phyloP scores from a whole-genome alignment of 2,797 vertebrate genomes.

The Poeciliopsis presidionis region DNA sequence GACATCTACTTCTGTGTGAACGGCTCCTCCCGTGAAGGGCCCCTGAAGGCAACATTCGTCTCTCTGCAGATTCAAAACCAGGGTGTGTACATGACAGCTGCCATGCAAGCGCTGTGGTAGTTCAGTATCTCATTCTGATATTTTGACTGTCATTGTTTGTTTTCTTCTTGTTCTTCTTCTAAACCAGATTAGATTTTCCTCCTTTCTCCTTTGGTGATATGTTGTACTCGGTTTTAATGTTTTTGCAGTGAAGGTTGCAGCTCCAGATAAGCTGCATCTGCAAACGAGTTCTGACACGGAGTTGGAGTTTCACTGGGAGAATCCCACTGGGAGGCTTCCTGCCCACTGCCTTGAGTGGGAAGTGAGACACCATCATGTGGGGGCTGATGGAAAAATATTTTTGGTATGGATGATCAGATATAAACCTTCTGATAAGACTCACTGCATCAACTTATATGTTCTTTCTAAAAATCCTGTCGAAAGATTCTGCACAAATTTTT shows the following conservation, averaged over 20 bases:
- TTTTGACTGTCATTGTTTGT: background rate
- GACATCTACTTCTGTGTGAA: slow-evolving; percentile 81
- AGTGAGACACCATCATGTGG: slow-evolving; percentile 55
- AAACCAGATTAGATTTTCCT: background rate
- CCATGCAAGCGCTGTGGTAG: background rate
- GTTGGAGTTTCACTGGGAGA: slow-evolving; percentile 65
- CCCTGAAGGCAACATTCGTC: slow-evolving; percentile 55
- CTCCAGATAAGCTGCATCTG: slow-evolving; percentile 41
- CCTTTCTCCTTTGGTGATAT: background rate
- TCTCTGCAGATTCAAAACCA: slow-evolving; percentile 77
- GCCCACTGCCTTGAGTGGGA: slow-evolving; percentile 77
- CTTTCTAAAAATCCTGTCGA: background rate
- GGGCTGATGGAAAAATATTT: slow-evolving; percentile 31
- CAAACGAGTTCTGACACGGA: slow-evolving; percentile 17
- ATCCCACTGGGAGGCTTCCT: slow-evolving; percentile 57
- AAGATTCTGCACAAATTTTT: background rate
- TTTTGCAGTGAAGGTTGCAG: slow-evolving; percentile 72
- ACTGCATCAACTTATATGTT: background rate
- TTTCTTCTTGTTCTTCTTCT: background rate
- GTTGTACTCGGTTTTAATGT: background rate
- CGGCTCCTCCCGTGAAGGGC: slow-evolving; percentile 61
- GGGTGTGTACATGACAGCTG: slow-evolving; percentile 45
- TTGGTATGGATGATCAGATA: slow-evolving; percentile 31
- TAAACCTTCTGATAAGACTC: background rate
- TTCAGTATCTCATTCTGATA: background rate